These are phyloP conservation scores for Gasterosteus aculeatus DNA, from an alignment of 2,113 vertebrate genomes.

Conservation along the genomic window DNA sequence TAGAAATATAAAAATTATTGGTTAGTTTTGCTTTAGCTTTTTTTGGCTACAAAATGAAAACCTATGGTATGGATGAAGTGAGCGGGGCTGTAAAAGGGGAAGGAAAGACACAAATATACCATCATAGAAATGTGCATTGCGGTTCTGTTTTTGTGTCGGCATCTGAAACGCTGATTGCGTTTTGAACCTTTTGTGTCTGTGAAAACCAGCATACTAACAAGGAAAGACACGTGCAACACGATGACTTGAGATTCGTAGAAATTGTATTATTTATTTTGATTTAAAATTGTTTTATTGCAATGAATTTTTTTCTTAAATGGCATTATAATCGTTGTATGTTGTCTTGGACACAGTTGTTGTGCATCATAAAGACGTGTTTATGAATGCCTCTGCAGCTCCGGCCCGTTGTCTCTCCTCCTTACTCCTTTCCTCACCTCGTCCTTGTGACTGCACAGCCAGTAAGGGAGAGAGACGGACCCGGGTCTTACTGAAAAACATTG, in stretches of 20 bases:
- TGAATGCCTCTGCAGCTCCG: slow-evolving; percentile 68
- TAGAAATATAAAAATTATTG: too few relatives aligned
- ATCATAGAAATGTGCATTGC: not conserved
- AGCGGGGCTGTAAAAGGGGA: too few relatives aligned
- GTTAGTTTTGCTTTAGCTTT: too few relatives aligned
- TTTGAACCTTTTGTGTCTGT: not conserved
- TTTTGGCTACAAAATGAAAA: too few relatives aligned
- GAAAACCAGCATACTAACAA: slow-evolving; percentile 35
- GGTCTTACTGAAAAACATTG: slow-evolving; percentile 25
- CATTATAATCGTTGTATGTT: slow-evolving; percentile 24
- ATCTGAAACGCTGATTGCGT: not conserved
- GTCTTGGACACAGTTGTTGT: slow-evolving; percentile 29
- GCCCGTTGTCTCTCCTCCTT: slow-evolving; percentile 44
- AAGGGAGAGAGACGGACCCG: slow-evolving; percentile 63
- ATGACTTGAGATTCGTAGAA: slow-evolving; percentile 45
- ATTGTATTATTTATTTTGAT: not conserved
- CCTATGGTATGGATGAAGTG: too few relatives aligned
- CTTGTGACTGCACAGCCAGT: slow-evolving; percentile 39
- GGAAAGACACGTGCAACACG: slow-evolving; percentile 33
- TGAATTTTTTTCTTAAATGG: not conserved
- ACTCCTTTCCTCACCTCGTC: slow-evolving; percentile 28
- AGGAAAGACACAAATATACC: too few relatives aligned
- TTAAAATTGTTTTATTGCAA: not conserved
- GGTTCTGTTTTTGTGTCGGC: not conserved
- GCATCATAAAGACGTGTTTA: slow-evolving; percentile 41